phyloP scores from a whole-genome alignment of 2,888 invertebrate genomes.

The Arctia plantaginis region DNA sequence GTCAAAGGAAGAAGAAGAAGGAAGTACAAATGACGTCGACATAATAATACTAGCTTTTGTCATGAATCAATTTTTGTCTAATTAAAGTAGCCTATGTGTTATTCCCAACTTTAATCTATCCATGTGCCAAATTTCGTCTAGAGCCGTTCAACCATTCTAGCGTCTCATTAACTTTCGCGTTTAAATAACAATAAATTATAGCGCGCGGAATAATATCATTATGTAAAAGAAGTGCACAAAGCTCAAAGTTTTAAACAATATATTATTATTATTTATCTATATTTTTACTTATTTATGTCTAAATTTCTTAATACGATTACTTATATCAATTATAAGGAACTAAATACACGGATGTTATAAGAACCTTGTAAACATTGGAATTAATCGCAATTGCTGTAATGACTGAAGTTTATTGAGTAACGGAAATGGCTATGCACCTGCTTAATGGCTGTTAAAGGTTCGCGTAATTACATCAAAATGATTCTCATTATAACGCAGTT shows the following conservation, averaged over 20 bases:
- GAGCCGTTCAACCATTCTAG: too few species aligned
- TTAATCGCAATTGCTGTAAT: conserved; percentile 13
- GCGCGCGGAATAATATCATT: too few species aligned
- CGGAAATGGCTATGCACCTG: conserved; percentile 30
- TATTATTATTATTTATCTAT: background rate
- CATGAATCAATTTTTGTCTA: too few species aligned
- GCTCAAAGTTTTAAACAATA: background rate
- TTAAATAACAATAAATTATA: too few species aligned
- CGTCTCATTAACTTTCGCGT: too few species aligned
- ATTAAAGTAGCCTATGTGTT: too few species aligned
- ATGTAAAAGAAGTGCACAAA: too few species aligned
- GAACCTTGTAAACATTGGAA: conserved; percentile 36
- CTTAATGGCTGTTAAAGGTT: conserved; percentile 34
- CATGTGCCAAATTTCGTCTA: too few species aligned
- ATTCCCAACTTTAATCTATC: too few species aligned
- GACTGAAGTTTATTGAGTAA: conserved; percentile 33
- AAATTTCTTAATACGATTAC: background rate
- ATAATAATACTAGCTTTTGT: too few species aligned
- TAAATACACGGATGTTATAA: conserved; percentile 23
- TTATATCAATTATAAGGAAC: conserved; percentile 15
- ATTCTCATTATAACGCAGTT: conserved; percentile 22
- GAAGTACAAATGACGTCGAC: too few species aligned
- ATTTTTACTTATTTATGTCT: background rate
- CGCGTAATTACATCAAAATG: conserved; percentile 32
- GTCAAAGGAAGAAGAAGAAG: too few species aligned